These are phyloP conservation scores for Macroramphosus scolopax DNA, from an alignment of 2,797 vertebrate genomes.

Conservation along the genomic window DNA sequence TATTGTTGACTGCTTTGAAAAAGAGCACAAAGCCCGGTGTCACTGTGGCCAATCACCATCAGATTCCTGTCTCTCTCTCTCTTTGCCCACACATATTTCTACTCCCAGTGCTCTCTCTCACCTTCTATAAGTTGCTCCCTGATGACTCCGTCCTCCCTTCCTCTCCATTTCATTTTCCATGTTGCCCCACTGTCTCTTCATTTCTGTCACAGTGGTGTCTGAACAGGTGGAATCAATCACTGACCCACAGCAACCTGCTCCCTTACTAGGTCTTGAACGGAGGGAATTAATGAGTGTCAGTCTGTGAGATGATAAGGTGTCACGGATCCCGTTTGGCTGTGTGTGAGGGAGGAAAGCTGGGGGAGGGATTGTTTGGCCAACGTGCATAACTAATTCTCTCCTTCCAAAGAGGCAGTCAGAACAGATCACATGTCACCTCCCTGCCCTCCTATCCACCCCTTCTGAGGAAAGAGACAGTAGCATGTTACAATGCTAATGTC, in stretches of 20 bases:
- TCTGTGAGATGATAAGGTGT: slow-evolving; percentile 61
- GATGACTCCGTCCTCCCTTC: slow-evolving; percentile 16
- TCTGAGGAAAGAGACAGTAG: slow-evolving; percentile 29
- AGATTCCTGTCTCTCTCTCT: slow-evolving; percentile 5
- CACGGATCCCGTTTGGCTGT: slow-evolving; percentile 45
- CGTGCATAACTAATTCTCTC: slow-evolving; percentile 56
- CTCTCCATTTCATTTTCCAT: slow-evolving; percentile 39
- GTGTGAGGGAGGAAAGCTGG: slow-evolving; percentile 36
- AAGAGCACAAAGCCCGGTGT: slow-evolving; percentile 58
- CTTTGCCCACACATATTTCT: slow-evolving; percentile 43
- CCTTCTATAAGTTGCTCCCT: slow-evolving; percentile 31
- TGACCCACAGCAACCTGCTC: slow-evolving; percentile 54
- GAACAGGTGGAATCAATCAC: slow-evolving; percentile 78
- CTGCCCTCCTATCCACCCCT: slow-evolving; percentile 48
- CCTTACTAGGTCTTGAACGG: slow-evolving; percentile 60
- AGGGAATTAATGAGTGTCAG: slow-evolving; percentile 73
- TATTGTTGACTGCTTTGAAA: slow-evolving; percentile 65
- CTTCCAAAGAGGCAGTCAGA: slow-evolving; percentile 36
- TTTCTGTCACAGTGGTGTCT: slow-evolving; percentile 62
- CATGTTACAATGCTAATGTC: slow-evolving; percentile 26
- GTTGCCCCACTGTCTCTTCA: slow-evolving; percentile 35
- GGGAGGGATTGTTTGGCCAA: slow-evolving; percentile 48
- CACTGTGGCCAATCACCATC: slow-evolving; percentile 58
- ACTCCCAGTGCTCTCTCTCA: slow-evolving; percentile 20
- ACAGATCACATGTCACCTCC: slow-evolving; percentile 34